Percentiles rank a stretch among this genome's conserved stretches.
Conservation (phyloP, 2,797 vertebrate species). For the Manis crassicaudata region DNA sequence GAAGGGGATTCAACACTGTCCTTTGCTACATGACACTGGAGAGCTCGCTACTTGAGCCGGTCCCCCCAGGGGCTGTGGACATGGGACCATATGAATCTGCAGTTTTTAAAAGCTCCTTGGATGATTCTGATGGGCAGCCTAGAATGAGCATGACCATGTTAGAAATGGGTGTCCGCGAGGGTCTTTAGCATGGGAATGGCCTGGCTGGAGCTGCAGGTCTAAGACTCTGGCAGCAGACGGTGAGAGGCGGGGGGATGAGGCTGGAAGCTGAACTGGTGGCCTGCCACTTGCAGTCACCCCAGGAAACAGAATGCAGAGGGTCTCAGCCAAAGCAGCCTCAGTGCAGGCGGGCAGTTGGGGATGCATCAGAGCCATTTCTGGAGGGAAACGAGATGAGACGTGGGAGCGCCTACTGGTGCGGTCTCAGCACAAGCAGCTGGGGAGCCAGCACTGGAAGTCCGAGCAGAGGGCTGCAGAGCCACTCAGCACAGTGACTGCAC, state of each 20-base stretch:
- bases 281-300: too few relatives aligned
- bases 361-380: not conserved
- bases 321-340: not conserved
- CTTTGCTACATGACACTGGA: not conserved
- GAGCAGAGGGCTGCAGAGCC: not conserved
- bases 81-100: not conserved
- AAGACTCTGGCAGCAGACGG: not conserved
- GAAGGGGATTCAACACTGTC: not conserved
- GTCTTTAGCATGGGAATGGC: not conserved
- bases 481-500: not conserved
- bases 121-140: not conserved
- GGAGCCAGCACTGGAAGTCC: not conserved
- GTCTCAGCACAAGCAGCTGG: not conserved
- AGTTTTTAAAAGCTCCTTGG: not conserved
- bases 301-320: not conserved
- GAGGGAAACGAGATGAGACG: not conserved
- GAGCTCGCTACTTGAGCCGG: not conserved
- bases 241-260: not conserved
- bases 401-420: not conserved
- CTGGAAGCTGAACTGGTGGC: accelerated
- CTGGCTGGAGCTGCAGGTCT: not conserved
- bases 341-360: not conserved
- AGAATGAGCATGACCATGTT: not conserved
- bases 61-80: not conserved
- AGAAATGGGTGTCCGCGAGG: not conserved